A percentile compares a stretch with the other conserved stretches of the same genome.
phyloP scores from a whole-genome alignment of 2,888 invertebrate genomes.

The Hirtodrosophila trivittata region DNA sequence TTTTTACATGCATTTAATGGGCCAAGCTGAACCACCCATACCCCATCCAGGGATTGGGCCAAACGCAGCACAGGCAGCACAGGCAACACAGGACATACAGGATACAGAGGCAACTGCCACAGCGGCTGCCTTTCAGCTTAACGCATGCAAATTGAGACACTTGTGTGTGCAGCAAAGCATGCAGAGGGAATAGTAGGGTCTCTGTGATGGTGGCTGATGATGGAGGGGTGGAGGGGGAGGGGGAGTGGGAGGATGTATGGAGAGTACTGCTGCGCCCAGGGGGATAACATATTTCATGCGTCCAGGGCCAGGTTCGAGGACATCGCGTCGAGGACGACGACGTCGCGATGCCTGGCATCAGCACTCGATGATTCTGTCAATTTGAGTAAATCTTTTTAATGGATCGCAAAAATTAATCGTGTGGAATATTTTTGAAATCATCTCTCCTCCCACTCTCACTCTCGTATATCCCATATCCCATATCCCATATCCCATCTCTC shows the following conservation, averaged over 20 bases:
- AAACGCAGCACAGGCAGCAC: neutral
- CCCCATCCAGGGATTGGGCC: neutral
- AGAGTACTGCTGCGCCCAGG: conserved; percentile 31
- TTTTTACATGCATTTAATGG: conserved; percentile 73
- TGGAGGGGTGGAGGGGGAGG: conserved; percentile 1
- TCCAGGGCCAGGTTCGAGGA: conserved; percentile 56
- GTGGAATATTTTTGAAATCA: conserved; percentile 71
- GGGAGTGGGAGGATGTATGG: conserved; percentile 8
- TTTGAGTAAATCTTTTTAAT: conserved; percentile 79
- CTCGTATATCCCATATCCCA: neutral
- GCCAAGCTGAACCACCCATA: conserved; percentile 14
- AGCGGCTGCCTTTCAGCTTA: conserved; percentile 34
- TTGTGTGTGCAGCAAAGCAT: conserved; percentile 58
- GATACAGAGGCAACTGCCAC: neutral
- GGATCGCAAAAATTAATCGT: conserved; percentile 79
- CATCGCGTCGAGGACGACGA: conserved; percentile 41
- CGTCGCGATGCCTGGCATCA: conserved; percentile 31
- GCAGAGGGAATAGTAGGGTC: conserved; percentile 6
- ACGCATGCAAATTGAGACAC: conserved; percentile 76
- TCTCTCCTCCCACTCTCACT: conserved; percentile 1
- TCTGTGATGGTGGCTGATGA: neutral
- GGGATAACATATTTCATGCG: conserved; percentile 56
- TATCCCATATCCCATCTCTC: neutral
- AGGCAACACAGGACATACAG: neutral
- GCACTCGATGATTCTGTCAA: conserved; percentile 73